A percentile compares a stretch with the other conserved stretches of the same genome.
These are phyloP conservation scores for Plutomurus gul DNA, from an alignment of 1,140 invertebrate species.

Conservation along the genomic window DNA sequence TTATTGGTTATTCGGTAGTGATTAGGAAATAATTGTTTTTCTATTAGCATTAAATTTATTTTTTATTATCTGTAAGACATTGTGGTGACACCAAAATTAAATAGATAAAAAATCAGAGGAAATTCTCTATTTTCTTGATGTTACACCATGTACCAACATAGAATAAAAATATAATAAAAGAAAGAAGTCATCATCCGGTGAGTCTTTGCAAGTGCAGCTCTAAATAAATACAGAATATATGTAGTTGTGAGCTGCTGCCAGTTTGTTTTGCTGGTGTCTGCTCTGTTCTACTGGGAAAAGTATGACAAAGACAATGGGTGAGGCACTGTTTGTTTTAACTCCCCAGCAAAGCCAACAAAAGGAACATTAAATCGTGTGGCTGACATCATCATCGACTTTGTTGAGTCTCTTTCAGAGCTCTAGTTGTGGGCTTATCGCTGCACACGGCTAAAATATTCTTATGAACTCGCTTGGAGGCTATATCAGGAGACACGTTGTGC, in stretches of 20 bases:
- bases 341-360: background rate
- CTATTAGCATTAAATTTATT: too few species aligned
- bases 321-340: background rate
- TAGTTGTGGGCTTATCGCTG: background rate
- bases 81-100: too few species aligned
- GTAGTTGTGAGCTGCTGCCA: background rate
- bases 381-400: constrained; percentile 6
- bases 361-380: background rate
- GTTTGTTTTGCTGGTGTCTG: background rate
- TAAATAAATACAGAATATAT: background rate
- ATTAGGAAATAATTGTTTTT: too few species aligned
- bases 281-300: background rate
- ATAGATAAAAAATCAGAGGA: too few species aligned
- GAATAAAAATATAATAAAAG: too few species aligned
- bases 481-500: background rate
- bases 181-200: too few species aligned
- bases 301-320: constrained; percentile 1
- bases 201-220: background rate
- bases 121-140: too few species aligned
- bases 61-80: too few species aligned
- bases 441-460: background rate
- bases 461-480: background rate
- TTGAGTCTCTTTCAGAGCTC: background rate
- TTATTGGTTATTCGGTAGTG: too few species aligned
- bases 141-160: too few species aligned